These are phyloP conservation scores for Aricia agestis DNA, from an alignment of 1,140 invertebrate species.

Conservation along the genomic window DNA sequence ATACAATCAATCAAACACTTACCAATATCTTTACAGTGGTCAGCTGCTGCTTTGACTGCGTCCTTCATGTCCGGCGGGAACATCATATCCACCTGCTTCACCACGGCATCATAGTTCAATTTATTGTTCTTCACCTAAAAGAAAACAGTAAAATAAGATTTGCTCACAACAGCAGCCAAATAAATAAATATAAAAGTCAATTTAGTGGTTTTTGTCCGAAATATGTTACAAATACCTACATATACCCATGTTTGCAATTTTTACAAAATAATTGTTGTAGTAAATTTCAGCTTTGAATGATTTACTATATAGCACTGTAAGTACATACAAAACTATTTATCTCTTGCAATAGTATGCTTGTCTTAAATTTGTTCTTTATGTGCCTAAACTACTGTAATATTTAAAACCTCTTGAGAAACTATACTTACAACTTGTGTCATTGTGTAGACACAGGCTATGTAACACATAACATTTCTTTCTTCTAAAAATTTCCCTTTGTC, in stretches of 20 bases:
- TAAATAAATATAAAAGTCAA: no score
- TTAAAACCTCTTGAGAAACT: slow-evolving; percentile 6
- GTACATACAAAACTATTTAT: no score
- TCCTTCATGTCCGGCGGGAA: slow-evolving; percentile 55
- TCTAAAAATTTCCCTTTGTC: slow-evolving; percentile 63
- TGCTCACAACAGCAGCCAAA: no score
- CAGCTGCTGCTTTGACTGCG: slow-evolving; percentile 46
- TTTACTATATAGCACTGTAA: no score
- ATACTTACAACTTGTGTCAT: slow-evolving; percentile 47
- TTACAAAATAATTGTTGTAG: no score
- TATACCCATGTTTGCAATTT: no score
- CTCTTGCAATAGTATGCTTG: no score
- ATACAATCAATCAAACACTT: slow-evolving; percentile 14
- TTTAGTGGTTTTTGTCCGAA: no score
- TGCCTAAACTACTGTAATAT: no score
- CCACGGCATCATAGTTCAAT: slow-evolving; percentile 49
- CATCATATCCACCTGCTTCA: slow-evolving; percentile 65
- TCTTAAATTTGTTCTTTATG: no score
- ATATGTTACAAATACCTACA: no score
- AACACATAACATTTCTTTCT: slow-evolving; percentile 61
- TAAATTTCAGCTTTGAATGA: no score
- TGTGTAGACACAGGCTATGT: slow-evolving; percentile 55
- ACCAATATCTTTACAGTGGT: slow-evolving; percentile 45
- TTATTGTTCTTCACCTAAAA: slow-evolving; percentile 61
- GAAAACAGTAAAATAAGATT: background rate